Evolutionary conservation across 1,140 invertebrate species (phyloP).

Genomic region (Eupristina koningsbergeri): DNA sequence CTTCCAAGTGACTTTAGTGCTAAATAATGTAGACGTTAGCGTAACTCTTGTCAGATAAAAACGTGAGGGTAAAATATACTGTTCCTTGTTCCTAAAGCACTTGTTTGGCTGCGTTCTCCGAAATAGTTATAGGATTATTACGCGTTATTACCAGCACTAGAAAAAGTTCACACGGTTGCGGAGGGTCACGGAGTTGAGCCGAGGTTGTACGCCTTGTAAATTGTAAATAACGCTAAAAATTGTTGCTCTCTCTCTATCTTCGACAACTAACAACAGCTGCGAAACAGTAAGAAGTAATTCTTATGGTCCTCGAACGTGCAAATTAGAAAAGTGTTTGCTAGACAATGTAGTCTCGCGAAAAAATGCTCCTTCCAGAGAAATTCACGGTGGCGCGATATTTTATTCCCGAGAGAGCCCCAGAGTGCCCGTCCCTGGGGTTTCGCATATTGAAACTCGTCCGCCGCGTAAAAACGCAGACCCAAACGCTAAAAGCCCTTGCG

Average conservation of each 20-base stretch:
- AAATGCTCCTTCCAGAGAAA: not conserved
- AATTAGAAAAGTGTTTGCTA: not conserved
- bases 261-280: no score
- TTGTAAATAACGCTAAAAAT: not conserved
- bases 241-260: no score
- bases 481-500: not conserved
- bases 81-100: not conserved
- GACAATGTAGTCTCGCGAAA: not conserved
- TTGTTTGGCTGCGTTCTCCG: not conserved
- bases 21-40: conserved; percentile 46
- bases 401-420: not conserved
- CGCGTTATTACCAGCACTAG: conserved; percentile 16
- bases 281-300: no score
- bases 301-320: no score
- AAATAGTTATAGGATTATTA: conserved; percentile 34
- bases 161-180: conserved; percentile 15
- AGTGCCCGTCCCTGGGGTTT: not conserved
- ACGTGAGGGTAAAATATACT: not conserved
- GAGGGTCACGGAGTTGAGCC: not conserved
- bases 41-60: not conserved
- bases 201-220: not conserved
- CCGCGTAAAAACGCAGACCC: not conserved
- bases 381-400: no score
- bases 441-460: not conserved
- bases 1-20: conserved; percentile 34